A percentile compares a stretch with the other conserved stretches of the same genome.
Evolutionary conservation across 2,888 invertebrate genomes (phyloP).

Genomic region (Tenthredo scrophulariae): DNA sequence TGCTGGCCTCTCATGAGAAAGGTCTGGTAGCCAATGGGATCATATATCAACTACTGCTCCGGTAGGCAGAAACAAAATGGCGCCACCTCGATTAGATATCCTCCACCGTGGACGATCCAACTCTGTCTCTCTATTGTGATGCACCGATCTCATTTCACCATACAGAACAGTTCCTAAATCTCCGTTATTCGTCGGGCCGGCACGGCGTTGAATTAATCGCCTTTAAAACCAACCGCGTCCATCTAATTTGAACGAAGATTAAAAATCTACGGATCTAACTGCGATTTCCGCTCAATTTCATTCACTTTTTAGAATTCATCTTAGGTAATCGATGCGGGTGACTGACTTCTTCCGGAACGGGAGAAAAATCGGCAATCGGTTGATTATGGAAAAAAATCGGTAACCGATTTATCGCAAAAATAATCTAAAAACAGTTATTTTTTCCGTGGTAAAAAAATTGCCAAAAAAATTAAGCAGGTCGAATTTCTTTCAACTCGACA

Average conservation of each 20-base stretch:
- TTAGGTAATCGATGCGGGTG: background rate
- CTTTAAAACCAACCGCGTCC: background rate
- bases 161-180: conserved; percentile 16
- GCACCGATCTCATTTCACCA: background rate
- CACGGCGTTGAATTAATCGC: conserved; percentile 8
- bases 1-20: conserved; percentile 58
- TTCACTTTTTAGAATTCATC: background rate
- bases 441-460: background rate
- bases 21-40: conserved; percentile 76
- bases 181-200: background rate
- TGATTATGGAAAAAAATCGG: background rate
- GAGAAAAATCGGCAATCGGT: conserved; percentile 12
- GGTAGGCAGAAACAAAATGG: conserved; percentile 73
- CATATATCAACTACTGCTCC: conserved; percentile 76
- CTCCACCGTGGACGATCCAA: conserved; percentile 29
- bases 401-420: background rate
- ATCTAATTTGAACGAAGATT: background rate
- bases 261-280: conserved; percentile 1
- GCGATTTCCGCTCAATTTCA: background rate
- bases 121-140: conserved; percentile 38
- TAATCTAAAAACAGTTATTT: background rate
- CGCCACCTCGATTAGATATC: conserved; percentile 57
- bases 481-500: background rate
- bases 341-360: background rate
- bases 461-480: background rate